These are phyloP conservation scores for Eilema griseolum DNA, from an alignment of 2,888 invertebrate genomes.

Conservation along the genomic window DNA sequence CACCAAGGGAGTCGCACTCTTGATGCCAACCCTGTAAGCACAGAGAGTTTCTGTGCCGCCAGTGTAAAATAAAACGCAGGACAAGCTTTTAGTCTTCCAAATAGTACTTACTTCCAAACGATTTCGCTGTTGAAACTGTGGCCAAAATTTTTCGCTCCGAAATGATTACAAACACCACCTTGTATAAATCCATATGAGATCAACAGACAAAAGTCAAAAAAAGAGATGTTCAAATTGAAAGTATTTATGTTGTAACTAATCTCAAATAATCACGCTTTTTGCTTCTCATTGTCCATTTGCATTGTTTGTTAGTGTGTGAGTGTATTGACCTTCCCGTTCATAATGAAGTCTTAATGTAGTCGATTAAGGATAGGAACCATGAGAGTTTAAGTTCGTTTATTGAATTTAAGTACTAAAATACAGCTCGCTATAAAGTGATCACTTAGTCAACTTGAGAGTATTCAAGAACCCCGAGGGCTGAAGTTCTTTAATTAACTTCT, in stretches of 20 bases:
- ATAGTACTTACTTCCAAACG: too few species aligned
- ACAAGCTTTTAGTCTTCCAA: too few species aligned
- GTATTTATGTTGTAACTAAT: constrained; percentile 20
- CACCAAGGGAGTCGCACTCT: too few species aligned
- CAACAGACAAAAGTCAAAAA: too few species aligned
- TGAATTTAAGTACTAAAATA: background rate
- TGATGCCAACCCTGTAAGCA: too few species aligned
- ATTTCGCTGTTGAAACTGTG: too few species aligned
- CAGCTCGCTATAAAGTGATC: too few species aligned
- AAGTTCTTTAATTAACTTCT: background rate
- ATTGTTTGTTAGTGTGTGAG: constrained; percentile 11
- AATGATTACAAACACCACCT: too few species aligned
- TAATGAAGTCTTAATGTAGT: background rate
- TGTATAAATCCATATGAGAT: too few species aligned
- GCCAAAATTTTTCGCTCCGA: too few species aligned
- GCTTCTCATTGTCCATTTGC: constrained; percentile 52
- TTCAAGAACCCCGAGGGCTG: background rate
- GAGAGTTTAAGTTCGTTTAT: background rate
- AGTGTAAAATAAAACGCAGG: too few species aligned
- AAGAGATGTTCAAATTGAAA: background rate
- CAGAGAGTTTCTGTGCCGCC: too few species aligned
- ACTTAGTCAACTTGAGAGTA: background rate
- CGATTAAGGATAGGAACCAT: background rate
- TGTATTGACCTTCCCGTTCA: background rate
- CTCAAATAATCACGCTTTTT: constrained; percentile 41